Percentiles rank a stretch among this genome's conserved stretches.
Conservation (phyloP, 2,888 invertebrate species). For the Cosmorhoe ocellata region DNA sequence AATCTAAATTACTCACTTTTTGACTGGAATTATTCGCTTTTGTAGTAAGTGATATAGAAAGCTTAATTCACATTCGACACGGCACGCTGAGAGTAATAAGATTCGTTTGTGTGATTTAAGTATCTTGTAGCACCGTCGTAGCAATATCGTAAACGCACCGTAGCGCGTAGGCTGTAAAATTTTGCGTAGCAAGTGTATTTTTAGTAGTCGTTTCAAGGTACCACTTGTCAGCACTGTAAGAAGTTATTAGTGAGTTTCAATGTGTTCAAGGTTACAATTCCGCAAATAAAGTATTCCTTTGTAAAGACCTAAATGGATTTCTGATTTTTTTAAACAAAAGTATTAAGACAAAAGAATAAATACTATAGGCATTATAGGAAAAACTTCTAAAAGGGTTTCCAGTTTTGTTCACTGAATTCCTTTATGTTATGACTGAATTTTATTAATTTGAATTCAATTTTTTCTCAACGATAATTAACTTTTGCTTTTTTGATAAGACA, state of each 20-base stretch:
- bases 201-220: conserved; percentile 27
- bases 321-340: conserved; percentile 10
- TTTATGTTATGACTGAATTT: not conserved
- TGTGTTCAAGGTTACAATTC: conserved; percentile 3
- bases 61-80: conserved; percentile 1
- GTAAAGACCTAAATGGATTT: conserved; percentile 8
- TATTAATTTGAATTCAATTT: conserved; percentile 1
- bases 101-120: conserved; percentile 30
- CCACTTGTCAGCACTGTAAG: conserved; percentile 22
- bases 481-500: no score
- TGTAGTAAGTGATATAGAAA: conserved; percentile 16
- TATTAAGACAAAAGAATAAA: conserved; percentile 17
- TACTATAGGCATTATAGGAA: conserved; percentile 1
- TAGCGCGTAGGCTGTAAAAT: conserved; percentile 34
- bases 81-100: conserved; percentile 11
- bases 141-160: conserved; percentile 33
- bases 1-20: conserved; percentile 39
- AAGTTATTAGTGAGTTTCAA: conserved; percentile 20
- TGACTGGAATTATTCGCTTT: conserved; percentile 20
- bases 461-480: no score
- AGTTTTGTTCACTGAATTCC: conserved; percentile 8
- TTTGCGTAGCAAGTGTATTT: conserved; percentile 30
- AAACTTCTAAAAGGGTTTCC: conserved; percentile 1
- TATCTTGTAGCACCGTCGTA: conserved; percentile 30
- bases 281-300: conserved; percentile 15